A percentile compares a stretch with the other conserved stretches of the same genome.
These are phyloP conservation scores for Magallana angulata DNA, from an alignment of 1,140 invertebrate species.

Conservation along the genomic window DNA sequence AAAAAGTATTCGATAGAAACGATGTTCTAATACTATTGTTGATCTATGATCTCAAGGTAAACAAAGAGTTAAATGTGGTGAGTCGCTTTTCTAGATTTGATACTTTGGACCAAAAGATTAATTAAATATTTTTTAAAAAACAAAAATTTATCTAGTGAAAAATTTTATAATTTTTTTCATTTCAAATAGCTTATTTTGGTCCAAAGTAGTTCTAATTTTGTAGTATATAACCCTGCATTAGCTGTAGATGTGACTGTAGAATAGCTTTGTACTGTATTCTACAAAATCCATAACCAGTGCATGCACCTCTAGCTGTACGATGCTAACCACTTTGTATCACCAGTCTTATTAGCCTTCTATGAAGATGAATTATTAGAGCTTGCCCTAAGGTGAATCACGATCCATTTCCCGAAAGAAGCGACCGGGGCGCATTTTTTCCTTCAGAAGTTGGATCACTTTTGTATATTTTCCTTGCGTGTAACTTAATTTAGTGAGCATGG, in stretches of 20 bases:
- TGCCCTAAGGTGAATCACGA: background rate
- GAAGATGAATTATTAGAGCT: background rate
- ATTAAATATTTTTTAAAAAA: too few species aligned
- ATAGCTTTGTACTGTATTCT: too few species aligned
- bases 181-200: too few species aligned
- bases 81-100: constrained; percentile 24
- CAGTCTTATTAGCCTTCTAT: too few species aligned
- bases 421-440: background rate
- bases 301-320: too few species aligned
- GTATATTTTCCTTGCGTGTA: background rate
- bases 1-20: background rate
- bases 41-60: constrained; percentile 23
- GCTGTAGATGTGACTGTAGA: too few species aligned
- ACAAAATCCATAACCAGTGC: too few species aligned
- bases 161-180: too few species aligned
- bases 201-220: too few species aligned
- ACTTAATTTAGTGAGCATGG: background rate
- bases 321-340: too few species aligned
- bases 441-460: constrained; percentile 5
- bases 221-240: too few species aligned
- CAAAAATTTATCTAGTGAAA: too few species aligned
- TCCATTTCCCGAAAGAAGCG: background rate
- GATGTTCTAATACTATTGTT: background rate
- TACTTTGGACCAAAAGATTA: background rate
- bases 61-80: constrained; percentile 42